phyloP scores from a whole-genome alignment of 1,140 invertebrate genomes.

The Camponotus pennsylvanicus region DNA sequence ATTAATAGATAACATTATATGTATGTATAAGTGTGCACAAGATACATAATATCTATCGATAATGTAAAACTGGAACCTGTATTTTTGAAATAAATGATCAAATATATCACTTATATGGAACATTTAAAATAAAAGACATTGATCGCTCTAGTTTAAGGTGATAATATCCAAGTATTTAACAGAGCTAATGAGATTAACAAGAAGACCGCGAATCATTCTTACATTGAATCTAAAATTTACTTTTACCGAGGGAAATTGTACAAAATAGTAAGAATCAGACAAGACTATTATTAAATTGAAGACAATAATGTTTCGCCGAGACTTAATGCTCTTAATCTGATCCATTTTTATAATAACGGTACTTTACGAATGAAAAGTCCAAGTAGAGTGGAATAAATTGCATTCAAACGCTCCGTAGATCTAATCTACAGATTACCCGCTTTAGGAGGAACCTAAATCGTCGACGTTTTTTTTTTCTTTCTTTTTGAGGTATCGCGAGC shows the following conservation, averaged over 20 bases:
- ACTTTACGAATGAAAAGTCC: background rate
- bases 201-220: background rate
- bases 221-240: background rate
- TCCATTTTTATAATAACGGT: conserved; percentile 7
- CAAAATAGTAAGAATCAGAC: background rate
- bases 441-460: conserved; percentile 36
- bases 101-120: background rate
- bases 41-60: background rate
- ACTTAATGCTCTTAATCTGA: background rate
- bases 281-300: background rate
- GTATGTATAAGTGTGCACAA: background rate
- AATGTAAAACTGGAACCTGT: conserved; percentile 18
- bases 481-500: conserved; percentile 44
- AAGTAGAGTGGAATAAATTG: background rate
- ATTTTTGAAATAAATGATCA: background rate
- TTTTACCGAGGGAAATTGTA: background rate
- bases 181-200: background rate
- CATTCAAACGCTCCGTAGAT: background rate
- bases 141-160: conserved; percentile 29
- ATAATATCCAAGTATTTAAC: background rate
- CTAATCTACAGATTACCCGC: background rate
- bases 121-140: conserved; percentile 12
- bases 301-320: background rate
- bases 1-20: background rate
- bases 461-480: background rate